phyloP scores from a whole-genome alignment of 2,888 invertebrate species.

The Plagiodera versicolora region DNA sequence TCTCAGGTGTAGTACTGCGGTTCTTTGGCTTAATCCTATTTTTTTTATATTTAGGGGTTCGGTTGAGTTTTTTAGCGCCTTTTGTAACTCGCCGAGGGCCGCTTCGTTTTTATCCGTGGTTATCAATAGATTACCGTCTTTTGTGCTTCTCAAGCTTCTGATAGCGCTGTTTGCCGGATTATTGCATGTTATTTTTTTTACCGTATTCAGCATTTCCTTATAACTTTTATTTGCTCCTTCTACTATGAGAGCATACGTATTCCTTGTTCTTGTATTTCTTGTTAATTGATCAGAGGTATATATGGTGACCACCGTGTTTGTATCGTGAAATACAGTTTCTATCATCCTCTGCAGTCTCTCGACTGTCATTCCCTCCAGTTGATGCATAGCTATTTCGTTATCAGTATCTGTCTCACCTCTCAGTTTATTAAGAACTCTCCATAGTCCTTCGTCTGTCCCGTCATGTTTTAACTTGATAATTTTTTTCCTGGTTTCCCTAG shows the following conservation, averaged over 20 bases:
- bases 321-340: neutral
- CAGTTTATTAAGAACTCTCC: neutral
- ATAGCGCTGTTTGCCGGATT: neutral
- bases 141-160: slow-evolving; percentile 1
- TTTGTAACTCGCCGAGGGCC: neutral
- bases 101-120: slow-evolving; percentile 7
- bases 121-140: slow-evolving; percentile 9
- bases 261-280: neutral
- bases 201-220: neutral
- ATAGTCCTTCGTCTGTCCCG: neutral
- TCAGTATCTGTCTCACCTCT: neutral
- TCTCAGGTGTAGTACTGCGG: slow-evolving; percentile 7
- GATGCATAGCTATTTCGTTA: neutral
- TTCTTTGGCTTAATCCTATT: neutral
- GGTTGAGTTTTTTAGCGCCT: neutral
- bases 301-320: neutral
- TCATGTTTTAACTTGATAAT: neutral
- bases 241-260: neutral
- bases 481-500: neutral
- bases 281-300: neutral
- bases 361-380: neutral
- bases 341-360: neutral
- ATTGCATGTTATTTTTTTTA: neutral
- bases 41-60: neutral
- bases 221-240: neutral